A percentile compares a stretch with the other conserved stretches of the same genome.
These are phyloP conservation scores for Hydroisotoma schaefferi DNA, from an alignment of 2,888 invertebrate species.

Conservation along the genomic window DNA sequence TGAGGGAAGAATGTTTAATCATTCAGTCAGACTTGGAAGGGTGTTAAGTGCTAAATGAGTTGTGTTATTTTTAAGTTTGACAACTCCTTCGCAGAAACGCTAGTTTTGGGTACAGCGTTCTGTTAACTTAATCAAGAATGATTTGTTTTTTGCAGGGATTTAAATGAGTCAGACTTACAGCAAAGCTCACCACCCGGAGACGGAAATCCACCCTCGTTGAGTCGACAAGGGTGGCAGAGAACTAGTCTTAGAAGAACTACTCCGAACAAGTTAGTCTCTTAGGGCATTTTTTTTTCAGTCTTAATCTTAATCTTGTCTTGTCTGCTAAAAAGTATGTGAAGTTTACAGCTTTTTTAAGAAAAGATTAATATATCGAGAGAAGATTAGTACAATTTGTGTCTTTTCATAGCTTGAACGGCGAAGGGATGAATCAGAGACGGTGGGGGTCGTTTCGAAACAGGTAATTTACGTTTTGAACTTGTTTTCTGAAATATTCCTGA, in stretches of 20 bases:
- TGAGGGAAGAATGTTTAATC: no score
- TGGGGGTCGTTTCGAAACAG: constrained; percentile 47
- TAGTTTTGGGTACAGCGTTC: no score
- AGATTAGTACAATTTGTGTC: no score
- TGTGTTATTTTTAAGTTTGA: neutral
- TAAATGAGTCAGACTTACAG: constrained; percentile 6
- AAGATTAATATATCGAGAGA: no score
- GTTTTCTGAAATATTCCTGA: no score
- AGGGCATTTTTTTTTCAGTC: no score
- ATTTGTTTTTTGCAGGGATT: constrained; percentile 6
- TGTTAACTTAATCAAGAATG: neutral
- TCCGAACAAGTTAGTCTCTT: neutral
- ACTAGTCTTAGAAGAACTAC: constrained; percentile 74
- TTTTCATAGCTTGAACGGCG: constrained; percentile 24
- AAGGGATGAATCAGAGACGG: constrained; percentile 44
- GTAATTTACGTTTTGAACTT: no score
- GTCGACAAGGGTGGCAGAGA: constrained; percentile 76
- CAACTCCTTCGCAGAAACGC: neutral
- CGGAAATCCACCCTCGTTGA: constrained; percentile 34
- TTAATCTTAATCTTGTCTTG: no score
- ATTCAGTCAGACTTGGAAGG: no score
- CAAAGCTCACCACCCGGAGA: constrained; percentile 23
- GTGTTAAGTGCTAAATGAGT: neutral
- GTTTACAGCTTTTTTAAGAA: no score
- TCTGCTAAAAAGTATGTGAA: no score